These are phyloP conservation scores for Pardalotus punctatus DNA, from an alignment of 2,113 vertebrate genomes.

Conservation along the genomic window DNA sequence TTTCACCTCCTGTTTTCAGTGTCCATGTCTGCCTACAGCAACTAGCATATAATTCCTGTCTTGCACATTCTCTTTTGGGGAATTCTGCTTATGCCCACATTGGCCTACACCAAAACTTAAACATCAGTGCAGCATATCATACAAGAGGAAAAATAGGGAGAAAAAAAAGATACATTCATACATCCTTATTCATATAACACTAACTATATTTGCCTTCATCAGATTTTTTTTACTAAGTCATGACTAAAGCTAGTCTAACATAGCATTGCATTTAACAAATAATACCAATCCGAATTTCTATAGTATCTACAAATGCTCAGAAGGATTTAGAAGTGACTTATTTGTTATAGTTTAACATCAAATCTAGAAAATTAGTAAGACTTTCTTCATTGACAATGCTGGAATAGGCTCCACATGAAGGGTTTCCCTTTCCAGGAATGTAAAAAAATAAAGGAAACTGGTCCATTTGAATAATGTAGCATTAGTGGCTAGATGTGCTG, in stretches of 20 bases:
- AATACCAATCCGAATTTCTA: not conserved
- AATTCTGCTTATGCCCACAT: not conserved
- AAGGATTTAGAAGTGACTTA: not conserved
- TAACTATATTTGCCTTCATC: not conserved
- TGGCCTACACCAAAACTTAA: not conserved
- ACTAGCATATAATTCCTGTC: not conserved
- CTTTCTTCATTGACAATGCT: not conserved
- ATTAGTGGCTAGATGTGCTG: not conserved
- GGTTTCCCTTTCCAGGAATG: not conserved
- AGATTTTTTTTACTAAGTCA: not conserved
- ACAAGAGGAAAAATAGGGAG: not conserved
- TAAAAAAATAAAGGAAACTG: not conserved
- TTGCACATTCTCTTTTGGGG: not conserved
- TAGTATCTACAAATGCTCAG: not conserved
- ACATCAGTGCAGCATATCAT: not conserved
- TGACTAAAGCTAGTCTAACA: not conserved
- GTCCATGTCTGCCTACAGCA: not conserved
- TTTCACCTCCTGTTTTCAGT: not conserved
- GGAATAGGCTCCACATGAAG: not conserved
- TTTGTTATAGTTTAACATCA: not conserved
- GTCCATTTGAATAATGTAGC: rapidly evolving
- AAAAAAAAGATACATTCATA: not conserved
- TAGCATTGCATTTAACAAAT: not conserved
- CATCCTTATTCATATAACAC: not conserved
- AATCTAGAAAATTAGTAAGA: not conserved